Evolutionary conservation across 2,888 invertebrate genomes (phyloP).

Genomic region (Sinohyriopsis cumingii): DNA sequence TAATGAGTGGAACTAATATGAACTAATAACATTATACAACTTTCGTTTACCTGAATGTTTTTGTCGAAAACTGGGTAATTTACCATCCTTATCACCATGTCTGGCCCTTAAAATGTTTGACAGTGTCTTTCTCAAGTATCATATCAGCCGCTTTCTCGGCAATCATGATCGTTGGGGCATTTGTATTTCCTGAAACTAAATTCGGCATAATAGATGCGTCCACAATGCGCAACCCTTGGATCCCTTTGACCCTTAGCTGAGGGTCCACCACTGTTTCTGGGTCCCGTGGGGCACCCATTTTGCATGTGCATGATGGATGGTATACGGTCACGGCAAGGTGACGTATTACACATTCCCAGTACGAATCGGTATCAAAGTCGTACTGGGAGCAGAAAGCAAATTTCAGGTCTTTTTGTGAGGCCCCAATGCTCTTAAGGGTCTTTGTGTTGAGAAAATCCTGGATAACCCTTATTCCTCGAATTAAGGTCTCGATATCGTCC

Average conservation of each 20-base stretch:
- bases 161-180: constrained; percentile 26
- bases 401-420: constrained; percentile 10
- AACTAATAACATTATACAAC: no score
- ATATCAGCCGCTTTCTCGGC: constrained; percentile 25
- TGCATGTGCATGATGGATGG: constrained; percentile 84
- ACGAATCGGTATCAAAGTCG: constrained; percentile 25
- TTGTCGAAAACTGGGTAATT: no score
- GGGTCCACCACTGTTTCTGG: constrained; percentile 79
- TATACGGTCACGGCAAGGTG: constrained; percentile 22
- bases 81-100: no score
- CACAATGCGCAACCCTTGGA: constrained; percentile 19
- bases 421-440: constrained; percentile 27
- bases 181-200: constrained; percentile 19
- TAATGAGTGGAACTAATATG: no score
- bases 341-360: constrained; percentile 33
- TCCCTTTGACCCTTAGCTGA: constrained; percentile 52
- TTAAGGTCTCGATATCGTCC: constrained; percentile 75
- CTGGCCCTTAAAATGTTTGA: no score
- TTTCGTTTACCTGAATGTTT: no score
- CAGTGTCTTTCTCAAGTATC: constrained; percentile 2
- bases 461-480: constrained; percentile 19
- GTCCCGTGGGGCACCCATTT: constrained; percentile 76
- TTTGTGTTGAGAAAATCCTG: constrained; percentile 24
- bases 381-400: constrained; percentile 20
- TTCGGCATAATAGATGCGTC: constrained; percentile 22